A percentile compares a stretch with the other conserved stretches of the same genome.
Evolutionary conservation across 2,113 vertebrate species (phyloP).

Genomic region (Etheostoma spectabile): DNA sequence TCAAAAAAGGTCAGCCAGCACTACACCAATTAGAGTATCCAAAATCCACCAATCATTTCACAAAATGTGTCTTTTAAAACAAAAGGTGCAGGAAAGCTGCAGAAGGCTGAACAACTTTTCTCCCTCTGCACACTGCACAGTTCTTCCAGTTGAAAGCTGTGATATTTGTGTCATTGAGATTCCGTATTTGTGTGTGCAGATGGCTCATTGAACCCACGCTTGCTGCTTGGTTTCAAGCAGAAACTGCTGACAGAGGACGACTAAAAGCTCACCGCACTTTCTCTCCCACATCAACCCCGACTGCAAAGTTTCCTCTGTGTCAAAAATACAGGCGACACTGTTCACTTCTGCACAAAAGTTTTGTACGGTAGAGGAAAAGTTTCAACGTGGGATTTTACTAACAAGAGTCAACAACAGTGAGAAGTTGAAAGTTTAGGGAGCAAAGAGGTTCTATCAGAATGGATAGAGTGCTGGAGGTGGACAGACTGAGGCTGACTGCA

Average conservation of each 20-base stretch:
- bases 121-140: background rate
- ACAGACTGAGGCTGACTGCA: conserved; percentile 17
- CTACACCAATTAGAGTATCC: background rate
- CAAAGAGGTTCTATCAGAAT: conserved; percentile 13
- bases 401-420: conserved; percentile 28
- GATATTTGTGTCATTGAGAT: conserved; percentile 65
- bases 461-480: conserved; percentile 13
- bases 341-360: conserved; percentile 49
- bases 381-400: conserved; percentile 17
- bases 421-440: conserved; percentile 28
- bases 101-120: conserved; percentile 27
- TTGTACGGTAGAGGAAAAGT: conserved; percentile 23
- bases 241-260: conserved; percentile 68
- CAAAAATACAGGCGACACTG: background rate
- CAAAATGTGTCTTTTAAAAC: background rate
- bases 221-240: conserved; percentile 48
- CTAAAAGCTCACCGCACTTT: conserved; percentile 56
- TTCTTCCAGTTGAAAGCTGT: conserved; percentile 43
- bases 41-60: background rate
- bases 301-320: conserved; percentile 49
- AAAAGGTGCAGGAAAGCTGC: background rate
- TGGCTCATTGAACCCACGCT: conserved; percentile 68
- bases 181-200: conserved; percentile 51
- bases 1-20: background rate
- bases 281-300: conserved; percentile 54